These are phyloP conservation scores for Megaceryle alcyon DNA, from an alignment of 2,797 vertebrate species.

Conservation along the genomic window DNA sequence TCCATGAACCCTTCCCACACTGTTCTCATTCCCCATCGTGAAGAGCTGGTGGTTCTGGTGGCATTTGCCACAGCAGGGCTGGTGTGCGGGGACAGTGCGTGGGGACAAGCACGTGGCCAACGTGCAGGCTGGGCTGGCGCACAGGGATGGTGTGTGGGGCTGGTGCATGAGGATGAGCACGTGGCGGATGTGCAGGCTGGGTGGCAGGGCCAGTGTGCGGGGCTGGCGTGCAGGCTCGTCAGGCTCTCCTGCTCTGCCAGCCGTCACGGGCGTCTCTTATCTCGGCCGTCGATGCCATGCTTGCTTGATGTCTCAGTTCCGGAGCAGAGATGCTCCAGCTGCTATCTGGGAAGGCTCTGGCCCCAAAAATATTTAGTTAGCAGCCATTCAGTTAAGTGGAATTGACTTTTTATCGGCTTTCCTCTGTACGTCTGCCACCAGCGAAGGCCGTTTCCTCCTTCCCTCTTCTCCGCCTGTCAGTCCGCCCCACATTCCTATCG, in stretches of 20 bases:
- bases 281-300: conserved; percentile 72
- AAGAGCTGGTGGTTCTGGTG: not conserved
- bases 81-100: too few species aligned
- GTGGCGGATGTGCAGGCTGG: too few species aligned
- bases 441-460: conserved; percentile 86
- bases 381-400: conserved; percentile 96
- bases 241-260: not conserved
- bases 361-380: conserved; percentile 96
- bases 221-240: accelerated
- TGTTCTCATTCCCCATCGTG: not conserved
- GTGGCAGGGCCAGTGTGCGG: not conserved
- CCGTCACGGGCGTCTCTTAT: not conserved
- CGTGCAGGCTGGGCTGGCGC: too few species aligned
- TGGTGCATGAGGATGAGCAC: too few species aligned
- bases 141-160: too few species aligned
- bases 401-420: conserved; percentile 92
- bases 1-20: not conserved
- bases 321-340: conserved; percentile 57
- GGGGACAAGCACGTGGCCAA: too few species aligned
- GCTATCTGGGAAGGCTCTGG: conserved; percentile 67
- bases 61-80: not conserved
- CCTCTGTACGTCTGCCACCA: conserved; percentile 88
- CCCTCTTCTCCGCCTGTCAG: conserved; percentile 87
- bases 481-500: conserved; percentile 88
- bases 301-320: conserved; percentile 85